Conservation (phyloP, 2,797 vertebrate genomes). For the Toxotes lorentzi region DNA sequence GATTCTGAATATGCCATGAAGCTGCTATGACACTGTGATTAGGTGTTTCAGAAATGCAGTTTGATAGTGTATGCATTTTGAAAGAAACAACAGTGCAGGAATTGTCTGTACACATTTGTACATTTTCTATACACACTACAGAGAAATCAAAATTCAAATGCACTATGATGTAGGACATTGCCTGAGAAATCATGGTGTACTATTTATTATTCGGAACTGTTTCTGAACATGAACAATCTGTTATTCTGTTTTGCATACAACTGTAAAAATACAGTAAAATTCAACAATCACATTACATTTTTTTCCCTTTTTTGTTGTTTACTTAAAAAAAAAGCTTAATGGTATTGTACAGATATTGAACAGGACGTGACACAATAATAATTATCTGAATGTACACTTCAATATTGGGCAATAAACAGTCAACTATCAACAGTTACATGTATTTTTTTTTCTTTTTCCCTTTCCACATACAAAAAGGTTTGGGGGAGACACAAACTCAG, state of each 20-base stretch:
- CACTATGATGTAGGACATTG: constrained; percentile 79
- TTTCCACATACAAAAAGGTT: constrained; percentile 85
- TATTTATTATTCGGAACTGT: constrained; percentile 77
- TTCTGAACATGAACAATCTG: constrained; percentile 77
- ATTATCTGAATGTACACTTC: constrained; percentile 87
- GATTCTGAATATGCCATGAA: constrained; percentile 57
- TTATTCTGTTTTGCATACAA: constrained; percentile 87
- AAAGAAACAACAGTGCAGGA: constrained; percentile 65
- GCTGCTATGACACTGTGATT: constrained; percentile 69
- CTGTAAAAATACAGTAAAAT: constrained; percentile 90
- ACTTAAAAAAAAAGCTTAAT: constrained; percentile 83
- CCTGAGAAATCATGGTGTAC: constrained; percentile 84
- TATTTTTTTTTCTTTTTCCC: constrained; percentile 80
- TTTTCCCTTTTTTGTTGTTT: constrained; percentile 80
- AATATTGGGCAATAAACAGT: constrained; percentile 88
- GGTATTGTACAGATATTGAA: constrained; percentile 87
- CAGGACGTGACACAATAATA: constrained; percentile 86
- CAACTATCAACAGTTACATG: constrained; percentile 85
- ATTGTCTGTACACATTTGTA: constrained; percentile 70
- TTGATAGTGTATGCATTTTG: constrained; percentile 55
- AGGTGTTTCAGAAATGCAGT: constrained; percentile 55
- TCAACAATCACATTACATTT: constrained; percentile 85
- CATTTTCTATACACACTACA: constrained; percentile 72
- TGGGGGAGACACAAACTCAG: constrained; percentile 78
- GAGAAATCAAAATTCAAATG: constrained; percentile 75